A percentile compares a stretch with the other conserved stretches of the same genome.
phyloP scores from a whole-genome alignment of 2,888 invertebrate genomes.

The Apodemia duryi region DNA sequence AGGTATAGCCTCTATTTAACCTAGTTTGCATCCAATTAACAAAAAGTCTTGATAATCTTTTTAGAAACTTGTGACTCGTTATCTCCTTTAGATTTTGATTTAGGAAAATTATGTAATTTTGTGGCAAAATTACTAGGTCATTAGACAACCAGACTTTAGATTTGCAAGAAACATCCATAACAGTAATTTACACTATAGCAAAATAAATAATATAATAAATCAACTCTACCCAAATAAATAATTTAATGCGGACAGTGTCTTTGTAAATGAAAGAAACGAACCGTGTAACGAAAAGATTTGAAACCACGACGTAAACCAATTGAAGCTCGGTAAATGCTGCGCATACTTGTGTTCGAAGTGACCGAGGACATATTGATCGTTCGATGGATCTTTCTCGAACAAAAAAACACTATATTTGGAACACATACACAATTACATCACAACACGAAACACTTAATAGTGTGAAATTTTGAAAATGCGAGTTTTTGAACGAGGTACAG shows the following conservation, averaged over 20 bases:
- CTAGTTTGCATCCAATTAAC: no score
- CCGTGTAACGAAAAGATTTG: conserved; percentile 73
- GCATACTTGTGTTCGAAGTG: conserved; percentile 69
- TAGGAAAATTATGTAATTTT: no score
- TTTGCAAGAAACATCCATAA: not conserved
- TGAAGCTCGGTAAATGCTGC: conserved; percentile 68
- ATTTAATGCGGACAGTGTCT: not conserved
- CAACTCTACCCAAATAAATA: not conserved
- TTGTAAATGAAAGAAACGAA: conserved; percentile 42
- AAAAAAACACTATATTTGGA: conserved; percentile 28
- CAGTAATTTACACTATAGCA: not conserved
- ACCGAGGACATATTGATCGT: conserved; percentile 70
- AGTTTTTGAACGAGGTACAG: conserved; percentile 47
- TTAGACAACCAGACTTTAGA: not conserved
- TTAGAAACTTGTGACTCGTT: no score
- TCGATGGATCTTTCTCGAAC: conserved; percentile 30
- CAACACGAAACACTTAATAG: conserved; percentile 37
- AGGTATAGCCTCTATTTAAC: no score
- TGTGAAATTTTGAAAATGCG: conserved; percentile 38
- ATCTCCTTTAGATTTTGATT: no score
- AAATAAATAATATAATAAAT: not conserved
- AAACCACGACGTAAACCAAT: conserved; percentile 71
- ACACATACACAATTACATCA: conserved; percentile 33
- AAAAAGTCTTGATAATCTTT: no score
- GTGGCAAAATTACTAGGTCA: not conserved